Conservation (phyloP, 2,888 invertebrate genomes). For the Caradrina kadenii region DNA sequence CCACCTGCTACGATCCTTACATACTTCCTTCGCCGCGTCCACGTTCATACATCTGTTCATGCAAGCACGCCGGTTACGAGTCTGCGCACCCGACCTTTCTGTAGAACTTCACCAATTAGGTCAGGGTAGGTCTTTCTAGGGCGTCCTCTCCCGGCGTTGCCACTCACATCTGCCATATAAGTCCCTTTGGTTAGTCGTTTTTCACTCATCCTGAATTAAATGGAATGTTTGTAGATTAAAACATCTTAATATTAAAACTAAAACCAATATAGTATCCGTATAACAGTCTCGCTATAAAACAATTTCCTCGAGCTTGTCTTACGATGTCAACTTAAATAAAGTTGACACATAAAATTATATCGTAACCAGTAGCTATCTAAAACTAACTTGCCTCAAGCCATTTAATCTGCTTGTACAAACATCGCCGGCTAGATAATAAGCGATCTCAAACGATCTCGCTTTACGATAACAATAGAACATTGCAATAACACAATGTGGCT, state of each 20-base stretch:
- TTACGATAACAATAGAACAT: constrained; percentile 57
- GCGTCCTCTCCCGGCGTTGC: no score
- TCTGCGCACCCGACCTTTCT: no score
- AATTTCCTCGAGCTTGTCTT: constrained; percentile 40
- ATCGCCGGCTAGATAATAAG: constrained; percentile 48
- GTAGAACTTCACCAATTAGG: no score
- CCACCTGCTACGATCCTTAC: no score
- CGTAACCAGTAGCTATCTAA: constrained; percentile 56
- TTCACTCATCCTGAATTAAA: no score
- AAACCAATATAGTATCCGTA: constrained; percentile 21
- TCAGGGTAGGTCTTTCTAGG: no score
- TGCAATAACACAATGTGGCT: constrained; percentile 60
- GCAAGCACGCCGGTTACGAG: no score
- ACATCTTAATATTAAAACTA: constrained; percentile 9
- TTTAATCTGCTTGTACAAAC: constrained; percentile 61
- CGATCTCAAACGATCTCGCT: constrained; percentile 56
- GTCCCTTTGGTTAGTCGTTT: no score
- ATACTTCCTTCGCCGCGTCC: no score
- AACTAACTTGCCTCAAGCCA: constrained; percentile 49
- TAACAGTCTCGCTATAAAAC: constrained; percentile 35
- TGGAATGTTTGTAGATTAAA: background rate
- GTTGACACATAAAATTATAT: constrained; percentile 49
- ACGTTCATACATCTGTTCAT: no score
- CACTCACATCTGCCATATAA: no score
- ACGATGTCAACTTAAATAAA: constrained; percentile 49